These are phyloP conservation scores for Ethmia dodecea DNA, from an alignment of 2,888 invertebrate genomes.

Conservation along the genomic window DNA sequence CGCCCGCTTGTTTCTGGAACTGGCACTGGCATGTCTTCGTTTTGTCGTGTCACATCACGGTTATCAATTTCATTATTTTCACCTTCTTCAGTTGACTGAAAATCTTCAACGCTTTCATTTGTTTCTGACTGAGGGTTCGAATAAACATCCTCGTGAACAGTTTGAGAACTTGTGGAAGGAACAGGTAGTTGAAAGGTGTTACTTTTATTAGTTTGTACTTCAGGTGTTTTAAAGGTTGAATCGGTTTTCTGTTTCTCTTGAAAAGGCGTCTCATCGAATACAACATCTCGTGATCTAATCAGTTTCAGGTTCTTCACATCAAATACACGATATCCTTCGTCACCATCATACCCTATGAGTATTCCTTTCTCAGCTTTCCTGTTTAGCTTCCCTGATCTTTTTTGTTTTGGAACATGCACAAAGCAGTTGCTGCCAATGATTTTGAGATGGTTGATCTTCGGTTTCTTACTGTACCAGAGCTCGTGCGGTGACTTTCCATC, in stretches of 20 bases:
- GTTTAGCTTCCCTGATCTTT: neutral
- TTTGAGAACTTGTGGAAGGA: neutral
- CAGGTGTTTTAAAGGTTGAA: neutral
- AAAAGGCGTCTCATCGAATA: slow-evolving; percentile 1
- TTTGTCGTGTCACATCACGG: too few species aligned
- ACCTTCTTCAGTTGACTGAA: neutral
- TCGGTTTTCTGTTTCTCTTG: neutral
- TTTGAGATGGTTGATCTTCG: slow-evolving; percentile 5
- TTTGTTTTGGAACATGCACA: slow-evolving; percentile 4
- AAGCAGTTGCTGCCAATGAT: slow-evolving; percentile 6
- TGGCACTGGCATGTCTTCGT: too few species aligned
- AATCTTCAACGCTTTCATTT: neutral
- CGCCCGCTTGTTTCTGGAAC: too few species aligned
- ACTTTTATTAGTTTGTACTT: neutral
- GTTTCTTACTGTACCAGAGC: slow-evolving; percentile 5
- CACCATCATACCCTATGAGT: slow-evolving; percentile 5
- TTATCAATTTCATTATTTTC: too few species aligned
- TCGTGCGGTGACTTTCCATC: slow-evolving; percentile 8
- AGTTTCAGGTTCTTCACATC: neutral
- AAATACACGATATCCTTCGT: slow-evolving; percentile 6
- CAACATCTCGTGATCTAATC: slow-evolving; percentile 4
- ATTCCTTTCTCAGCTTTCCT: slow-evolving; percentile 3
- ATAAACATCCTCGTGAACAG: neutral
- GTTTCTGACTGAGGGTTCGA: neutral
- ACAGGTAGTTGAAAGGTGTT: neutral